A percentile compares a stretch with the other conserved stretches of the same genome.
These are phyloP conservation scores for Malthinus flaveolus DNA, from an alignment of 2,888 invertebrate genomes.

Conservation along the genomic window DNA sequence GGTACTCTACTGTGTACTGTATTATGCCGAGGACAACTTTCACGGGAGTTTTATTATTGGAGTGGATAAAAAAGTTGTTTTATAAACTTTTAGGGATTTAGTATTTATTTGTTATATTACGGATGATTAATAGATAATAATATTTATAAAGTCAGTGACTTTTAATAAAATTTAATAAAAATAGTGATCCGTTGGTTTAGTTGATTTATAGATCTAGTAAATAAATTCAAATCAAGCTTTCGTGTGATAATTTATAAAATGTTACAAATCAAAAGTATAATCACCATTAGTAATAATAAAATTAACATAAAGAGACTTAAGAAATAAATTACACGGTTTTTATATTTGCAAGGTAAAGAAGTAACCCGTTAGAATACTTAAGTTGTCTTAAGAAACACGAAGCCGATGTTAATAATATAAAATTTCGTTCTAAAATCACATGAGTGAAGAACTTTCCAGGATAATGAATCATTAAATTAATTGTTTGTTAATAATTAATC, in stretches of 20 bases:
- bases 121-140: background rate
- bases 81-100: no score
- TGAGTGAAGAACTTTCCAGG: constrained; percentile 12
- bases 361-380: constrained; percentile 14
- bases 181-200: no score
- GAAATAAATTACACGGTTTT: constrained; percentile 24
- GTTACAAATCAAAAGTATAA: constrained; percentile 25
- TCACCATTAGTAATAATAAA: constrained; percentile 27
- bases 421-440: constrained; percentile 18
- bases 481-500: constrained; percentile 22
- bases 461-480: constrained; percentile 23
- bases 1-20: no score
- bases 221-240: constrained; percentile 19
- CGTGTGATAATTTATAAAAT: constrained; percentile 19
- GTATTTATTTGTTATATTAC: no score
- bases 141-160: constrained; percentile 3
- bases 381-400: constrained; percentile 4
- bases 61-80: no score
- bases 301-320: constrained; percentile 23
- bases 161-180: constrained; percentile 2
- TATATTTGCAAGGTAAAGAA: constrained; percentile 19
- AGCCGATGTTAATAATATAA: constrained; percentile 7
- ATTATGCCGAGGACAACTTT: no score
- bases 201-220: constrained; percentile 14
- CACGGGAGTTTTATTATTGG: no score